Base-by-base conservation (phyloP, 2,888 invertebrate species). In the Zaprionus obscuricornis region DNA sequence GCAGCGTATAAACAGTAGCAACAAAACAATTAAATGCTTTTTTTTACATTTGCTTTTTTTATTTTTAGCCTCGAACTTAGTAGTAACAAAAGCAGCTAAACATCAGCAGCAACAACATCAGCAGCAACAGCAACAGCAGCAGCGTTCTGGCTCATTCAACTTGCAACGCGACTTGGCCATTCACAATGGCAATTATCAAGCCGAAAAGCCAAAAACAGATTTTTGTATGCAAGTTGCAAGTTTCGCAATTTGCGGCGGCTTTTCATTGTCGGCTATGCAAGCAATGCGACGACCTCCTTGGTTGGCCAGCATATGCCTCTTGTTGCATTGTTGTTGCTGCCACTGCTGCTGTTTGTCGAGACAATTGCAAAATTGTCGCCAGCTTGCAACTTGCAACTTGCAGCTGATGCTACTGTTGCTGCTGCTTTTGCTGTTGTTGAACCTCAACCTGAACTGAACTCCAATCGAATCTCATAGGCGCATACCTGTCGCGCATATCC, bases 341-440 rank as follows among this genome's bases (percentile, higher is more conserved):
- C 29, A 39, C 6, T 31, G 49, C 10, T 51, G 62, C 13, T 57
- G 50, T 49, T 50, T 31, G 58, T 34, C 24, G 66, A 74, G 74
- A 82, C 81, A 82, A 76, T 82, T 75, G 84, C 74, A 79, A 87
- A 88, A 88, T 88, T 87, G 88, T 88, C 88, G 88, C 88, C 86
- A 86, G 69, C 68, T 67, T 69, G 66, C 34, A 45, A 49, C 50
- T 33, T 42, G 13, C 34, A 62, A 45, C 27, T 22, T 14, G 27
- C 27, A 37, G 34, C 26, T 39, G 45, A 27, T 18, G 47, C 27
- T 49, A 54, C 68, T 65, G 36, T 58, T 40, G 27, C 60, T 54
- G 26, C 43, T 36, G 17, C 62, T 45, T 34, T 43, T 51, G 29
- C 40, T 36, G 55, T 26, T 31, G 11, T 46, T 34, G 31, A 34